A percentile compares a stretch with the other conserved stretches of the same genome.
Conservation (phyloP, 2,797 vertebrate genomes). For the Dendrocincla fuliginosa region DNA sequence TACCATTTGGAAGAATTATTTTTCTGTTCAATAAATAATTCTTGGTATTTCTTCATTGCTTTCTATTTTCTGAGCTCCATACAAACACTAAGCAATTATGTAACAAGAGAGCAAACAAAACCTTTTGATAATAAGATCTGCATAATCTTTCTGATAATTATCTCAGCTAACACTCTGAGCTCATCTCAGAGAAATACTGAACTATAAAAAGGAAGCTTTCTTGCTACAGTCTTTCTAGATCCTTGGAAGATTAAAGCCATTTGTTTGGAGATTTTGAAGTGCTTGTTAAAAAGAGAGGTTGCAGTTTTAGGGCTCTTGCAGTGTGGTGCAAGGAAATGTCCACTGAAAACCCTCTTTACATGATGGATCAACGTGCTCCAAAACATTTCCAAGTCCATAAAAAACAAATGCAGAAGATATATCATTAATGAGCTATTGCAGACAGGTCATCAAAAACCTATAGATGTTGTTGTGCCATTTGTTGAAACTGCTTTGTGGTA, state of each 20-base stretch:
- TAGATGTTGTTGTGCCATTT: neutral
- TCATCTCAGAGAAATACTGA: slow-evolving; percentile 59
- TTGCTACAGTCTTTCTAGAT: neutral
- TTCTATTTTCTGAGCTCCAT: neutral
- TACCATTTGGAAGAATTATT: neutral
- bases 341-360: neutral
- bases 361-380: neutral
- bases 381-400: neutral
- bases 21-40: slow-evolving; percentile 6
- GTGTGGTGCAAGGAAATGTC: neutral
- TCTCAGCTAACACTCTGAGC: slow-evolving; percentile 45
- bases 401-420: neutral
- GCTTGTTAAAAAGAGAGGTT: neutral
- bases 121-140: slow-evolving; percentile 54
- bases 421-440: neutral
- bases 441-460: neutral
- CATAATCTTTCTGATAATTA: slow-evolving; percentile 67
- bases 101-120: slow-evolving; percentile 47
- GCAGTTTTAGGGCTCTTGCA: neutral
- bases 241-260: slow-evolving; percentile 33
- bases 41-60: neutral
- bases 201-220: slow-evolving; percentile 30
- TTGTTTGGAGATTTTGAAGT: slow-evolving; percentile 2
- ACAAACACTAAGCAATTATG: slow-evolving; percentile 14
- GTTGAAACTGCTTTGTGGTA: neutral